A percentile compares a stretch with the other conserved stretches of the same genome.
Conservation (phyloP, 2,113 vertebrate species). For the Seriola aureovittata region DNA sequence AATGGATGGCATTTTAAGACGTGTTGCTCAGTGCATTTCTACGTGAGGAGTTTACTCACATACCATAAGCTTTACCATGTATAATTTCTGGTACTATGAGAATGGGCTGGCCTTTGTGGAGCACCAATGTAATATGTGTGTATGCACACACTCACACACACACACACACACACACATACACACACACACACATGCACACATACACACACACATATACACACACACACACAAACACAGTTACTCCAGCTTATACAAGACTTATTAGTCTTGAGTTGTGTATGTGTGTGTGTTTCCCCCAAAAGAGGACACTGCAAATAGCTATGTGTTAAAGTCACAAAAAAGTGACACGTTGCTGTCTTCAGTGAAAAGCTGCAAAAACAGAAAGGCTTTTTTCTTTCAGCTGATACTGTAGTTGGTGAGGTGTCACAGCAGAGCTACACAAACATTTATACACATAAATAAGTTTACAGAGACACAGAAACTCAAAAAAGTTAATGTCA, state of each 20-base stretch:
- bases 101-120: neutral
- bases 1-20: slow-evolving; percentile 70
- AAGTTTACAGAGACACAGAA: neutral
- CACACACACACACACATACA: neutral
- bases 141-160: neutral
- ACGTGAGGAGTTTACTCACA: neutral
- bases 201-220: neutral
- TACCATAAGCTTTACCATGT: neutral
- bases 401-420: slow-evolving; percentile 12
- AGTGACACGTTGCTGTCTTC: slow-evolving; percentile 36
- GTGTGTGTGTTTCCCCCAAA: slow-evolving; percentile 10
- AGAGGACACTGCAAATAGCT: slow-evolving; percentile 25
- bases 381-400: slow-evolving; percentile 28
- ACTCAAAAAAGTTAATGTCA: neutral
- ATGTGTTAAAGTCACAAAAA: slow-evolving; percentile 23
- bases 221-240: neutral
- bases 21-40: slow-evolving; percentile 16
- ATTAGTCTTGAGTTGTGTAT: neutral
- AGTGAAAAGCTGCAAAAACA: slow-evolving; percentile 22
- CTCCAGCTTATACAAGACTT: neutral
- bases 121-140: neutral
- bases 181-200: neutral
- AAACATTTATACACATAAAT: slow-evolving; percentile 5
- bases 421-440: slow-evolving; percentile 20
- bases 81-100: neutral